Conservation (phyloP, 2,888 invertebrate species). For the Scaptomyza cyrtandrae region DNA sequence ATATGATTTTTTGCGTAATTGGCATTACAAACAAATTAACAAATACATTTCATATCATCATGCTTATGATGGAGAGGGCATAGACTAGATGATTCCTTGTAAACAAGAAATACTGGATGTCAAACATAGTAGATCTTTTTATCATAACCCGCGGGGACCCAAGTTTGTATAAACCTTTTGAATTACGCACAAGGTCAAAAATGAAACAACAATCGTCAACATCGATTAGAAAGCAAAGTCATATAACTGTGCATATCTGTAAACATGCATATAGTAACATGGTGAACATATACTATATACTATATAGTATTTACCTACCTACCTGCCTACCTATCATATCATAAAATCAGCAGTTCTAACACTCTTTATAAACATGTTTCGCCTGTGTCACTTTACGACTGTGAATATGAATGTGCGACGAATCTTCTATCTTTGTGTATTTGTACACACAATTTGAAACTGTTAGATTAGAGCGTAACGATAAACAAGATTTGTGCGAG, state of each 20-base stretch:
- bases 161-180: no score
- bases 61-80: no score
- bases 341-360: conserved; percentile 54
- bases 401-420: neutral
- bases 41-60: no score
- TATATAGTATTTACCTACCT: conserved; percentile 10
- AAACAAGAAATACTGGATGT: no score
- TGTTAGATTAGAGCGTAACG: conserved; percentile 32
- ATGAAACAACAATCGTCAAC: no score
- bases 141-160: no score
- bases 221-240: conserved; percentile 28
- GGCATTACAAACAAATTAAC: no score
- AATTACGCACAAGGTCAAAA: no score
- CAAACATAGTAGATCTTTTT: no score
- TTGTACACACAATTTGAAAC: conserved; percentile 45
- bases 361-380: conserved; percentile 53
- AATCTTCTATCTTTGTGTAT: conserved; percentile 7
- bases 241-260: conserved; percentile 29
- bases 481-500: conserved; percentile 42
- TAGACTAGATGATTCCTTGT: no score
- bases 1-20: conserved; percentile 31
- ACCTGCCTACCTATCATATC: conserved; percentile 21
- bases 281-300: conserved; percentile 1
- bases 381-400: conserved; percentile 42
- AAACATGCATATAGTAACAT: neutral